Base-by-base conservation (phyloP, 1,140 invertebrate genomes). In the Ruditapes philippinarum region DNA sequence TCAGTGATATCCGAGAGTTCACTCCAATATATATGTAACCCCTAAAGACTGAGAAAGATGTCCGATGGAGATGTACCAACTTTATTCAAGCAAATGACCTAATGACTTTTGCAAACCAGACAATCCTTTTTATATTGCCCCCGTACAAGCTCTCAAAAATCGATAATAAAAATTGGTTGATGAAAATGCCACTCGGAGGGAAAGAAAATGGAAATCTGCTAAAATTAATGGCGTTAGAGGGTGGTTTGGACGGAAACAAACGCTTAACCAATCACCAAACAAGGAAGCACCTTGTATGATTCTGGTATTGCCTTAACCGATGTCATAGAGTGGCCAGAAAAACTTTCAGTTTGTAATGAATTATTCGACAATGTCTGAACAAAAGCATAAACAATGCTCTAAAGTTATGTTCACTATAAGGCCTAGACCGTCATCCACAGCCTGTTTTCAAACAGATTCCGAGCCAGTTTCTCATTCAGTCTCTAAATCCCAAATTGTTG, bases 331-430 rank as follows among this genome's bases (percentile, higher is more conserved):
- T 33, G 78, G 45, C 22, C 78, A 80, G 25, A 80, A 54, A 80
- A 80, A 80, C 51, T 57, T 80, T 54, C 78, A 80, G 36, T 80
- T 51, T 33, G 51, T 80, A 19, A 14, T 80, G 28, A 31, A 80
- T 51, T 45, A 45, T 14, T 49, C 38, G 12, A 12, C 36, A 4
- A 78, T 78, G 74, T 78, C 74, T 42, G 25, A 51, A 40, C 14
- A 78, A 42, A 78, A 78, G 7, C 74, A 78, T 40, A 40, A 33
- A 25, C n/a, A 45, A 25, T 49, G 38, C 25, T 78, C 74, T 45
- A 42, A 12, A 42, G 17, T 45, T 14, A 45, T 7, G 42, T 45
- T 45, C 42, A 7, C n/a, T n/a, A 14, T 7, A 5, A 45, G 42
- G 42, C n/a, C 5, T n/a, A n/a, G n/a, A n/a, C n/a, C n/a, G n/a